A percentile compares a stretch with the other conserved stretches of the same genome.
These are phyloP conservation scores for Calameuta filiformis DNA, from an alignment of 2,888 invertebrate species.

Conservation along the genomic window DNA sequence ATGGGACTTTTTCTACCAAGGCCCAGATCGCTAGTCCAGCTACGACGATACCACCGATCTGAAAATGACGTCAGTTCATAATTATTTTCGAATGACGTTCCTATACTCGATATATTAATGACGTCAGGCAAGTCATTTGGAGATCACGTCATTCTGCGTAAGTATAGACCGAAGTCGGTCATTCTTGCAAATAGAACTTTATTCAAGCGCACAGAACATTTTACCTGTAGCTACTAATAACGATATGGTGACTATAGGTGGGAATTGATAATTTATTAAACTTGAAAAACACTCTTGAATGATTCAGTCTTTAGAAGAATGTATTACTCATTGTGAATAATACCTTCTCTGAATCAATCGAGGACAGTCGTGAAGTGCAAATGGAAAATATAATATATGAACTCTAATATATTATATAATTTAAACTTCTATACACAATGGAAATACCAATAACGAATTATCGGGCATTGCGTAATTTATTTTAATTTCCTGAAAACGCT, in stretches of 20 bases:
- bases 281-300: background rate
- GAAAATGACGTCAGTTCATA: conserved; percentile 38
- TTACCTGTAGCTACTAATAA: background rate
- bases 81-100: background rate
- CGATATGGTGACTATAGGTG: background rate
- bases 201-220: background rate
- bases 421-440: background rate
- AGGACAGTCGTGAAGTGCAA: background rate
- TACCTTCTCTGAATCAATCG: background rate
- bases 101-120: background rate
- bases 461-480: background rate
- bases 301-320: background rate
- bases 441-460: background rate
- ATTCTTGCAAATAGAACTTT: background rate
- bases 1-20: conserved; percentile 80
- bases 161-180: background rate
- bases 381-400: background rate
- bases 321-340: background rate
- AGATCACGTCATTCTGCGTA: background rate
- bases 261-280: background rate
- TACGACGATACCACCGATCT: conserved; percentile 84
- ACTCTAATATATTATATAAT: background rate
- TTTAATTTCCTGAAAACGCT: background rate
- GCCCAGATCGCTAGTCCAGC: conserved; percentile 88
- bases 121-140: background rate